Conservation (phyloP, 2,113 vertebrate species). For the Cyanoderma ruficeps region DNA sequence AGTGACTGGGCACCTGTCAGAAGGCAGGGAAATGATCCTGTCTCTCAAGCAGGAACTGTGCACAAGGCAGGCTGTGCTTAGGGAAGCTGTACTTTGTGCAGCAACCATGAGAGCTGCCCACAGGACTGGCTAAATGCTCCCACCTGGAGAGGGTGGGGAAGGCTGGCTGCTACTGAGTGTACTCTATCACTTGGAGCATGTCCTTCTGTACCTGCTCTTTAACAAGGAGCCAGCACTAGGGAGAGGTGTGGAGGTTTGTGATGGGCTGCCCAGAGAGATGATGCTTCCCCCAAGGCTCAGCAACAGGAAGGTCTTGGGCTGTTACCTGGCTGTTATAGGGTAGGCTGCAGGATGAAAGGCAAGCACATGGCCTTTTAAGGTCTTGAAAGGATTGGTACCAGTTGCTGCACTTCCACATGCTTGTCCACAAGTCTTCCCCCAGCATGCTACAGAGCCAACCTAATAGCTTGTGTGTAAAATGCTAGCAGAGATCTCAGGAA, state of each 20-base stretch:
- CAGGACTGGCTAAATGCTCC: neutral
- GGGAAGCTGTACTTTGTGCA: neutral
- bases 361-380: neutral
- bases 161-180: neutral
- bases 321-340: neutral
- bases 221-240: neutral
- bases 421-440: neutral
- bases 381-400: neutral
- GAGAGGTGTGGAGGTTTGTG: neutral
- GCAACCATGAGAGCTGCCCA: neutral
- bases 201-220: neutral
- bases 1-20: neutral
- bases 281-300: neutral
- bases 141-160: neutral
- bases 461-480: neutral
- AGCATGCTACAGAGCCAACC: neutral
- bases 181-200: neutral
- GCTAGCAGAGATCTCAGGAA: neutral
- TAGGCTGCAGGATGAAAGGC: neutral
- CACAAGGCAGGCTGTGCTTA: neutral
- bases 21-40: neutral
- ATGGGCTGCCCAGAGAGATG: rapidly evolving
- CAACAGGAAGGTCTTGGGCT: neutral
- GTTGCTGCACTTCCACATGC: neutral
- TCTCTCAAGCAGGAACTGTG: rapidly evolving